These are phyloP conservation scores for Drosophila parabipectinata DNA, from an alignment of 1,140 invertebrate genomes.

Conservation along the genomic window DNA sequence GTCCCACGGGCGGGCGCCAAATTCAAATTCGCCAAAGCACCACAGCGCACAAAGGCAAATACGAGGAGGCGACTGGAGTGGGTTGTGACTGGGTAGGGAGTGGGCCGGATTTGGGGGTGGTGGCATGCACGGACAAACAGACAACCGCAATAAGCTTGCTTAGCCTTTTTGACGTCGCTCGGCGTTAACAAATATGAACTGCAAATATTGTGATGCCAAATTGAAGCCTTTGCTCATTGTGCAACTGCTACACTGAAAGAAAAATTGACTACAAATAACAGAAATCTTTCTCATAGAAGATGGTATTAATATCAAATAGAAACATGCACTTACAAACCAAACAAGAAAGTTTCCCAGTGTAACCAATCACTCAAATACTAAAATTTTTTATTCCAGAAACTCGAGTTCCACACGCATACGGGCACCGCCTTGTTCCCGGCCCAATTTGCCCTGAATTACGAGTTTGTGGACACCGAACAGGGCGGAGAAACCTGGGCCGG, in stretches of 20 bases:
- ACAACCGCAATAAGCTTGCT: conserved; percentile 78
- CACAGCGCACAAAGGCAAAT: conserved; percentile 32
- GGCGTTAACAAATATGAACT: conserved; percentile 74
- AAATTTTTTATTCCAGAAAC: conserved; percentile 72
- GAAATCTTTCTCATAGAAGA: too few relatives aligned
- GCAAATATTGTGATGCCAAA: conserved; percentile 76
- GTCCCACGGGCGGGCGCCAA: conserved; percentile 50
- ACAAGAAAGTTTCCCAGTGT: not conserved
- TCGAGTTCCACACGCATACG: conserved; percentile 85
- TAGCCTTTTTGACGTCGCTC: conserved; percentile 74
- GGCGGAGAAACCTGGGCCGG: conserved; percentile 88
- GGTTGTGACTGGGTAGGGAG: not conserved
- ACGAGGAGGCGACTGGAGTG: not conserved
- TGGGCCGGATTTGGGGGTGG: not conserved
- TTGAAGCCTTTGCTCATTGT: conserved; percentile 57
- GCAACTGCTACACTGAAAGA: conserved; percentile 8
- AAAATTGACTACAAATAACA: not conserved
- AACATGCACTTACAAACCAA: not conserved
- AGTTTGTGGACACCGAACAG: conserved; percentile 92
- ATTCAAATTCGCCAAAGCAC: conserved; percentile 71
- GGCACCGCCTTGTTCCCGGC: conserved; percentile 89
- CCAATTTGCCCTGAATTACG: conserved; percentile 89
- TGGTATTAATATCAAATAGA: too few relatives aligned
- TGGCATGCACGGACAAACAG: conserved; percentile 57
- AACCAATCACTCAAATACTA: not conserved